Evolutionary conservation across 2,113 vertebrate species (phyloP).

Genomic region (Petrocephalus microphthalmus): DNA sequence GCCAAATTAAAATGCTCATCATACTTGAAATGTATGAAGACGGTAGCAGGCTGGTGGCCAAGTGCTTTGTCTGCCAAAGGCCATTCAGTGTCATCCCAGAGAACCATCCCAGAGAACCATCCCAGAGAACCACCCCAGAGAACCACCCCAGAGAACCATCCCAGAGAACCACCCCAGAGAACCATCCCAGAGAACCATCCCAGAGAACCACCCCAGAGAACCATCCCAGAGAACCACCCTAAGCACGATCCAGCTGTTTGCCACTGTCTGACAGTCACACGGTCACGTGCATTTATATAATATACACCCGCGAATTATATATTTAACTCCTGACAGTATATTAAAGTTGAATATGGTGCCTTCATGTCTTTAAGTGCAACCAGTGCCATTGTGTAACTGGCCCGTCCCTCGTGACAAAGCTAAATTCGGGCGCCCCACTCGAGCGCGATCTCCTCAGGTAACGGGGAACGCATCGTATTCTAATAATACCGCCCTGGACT

Average conservation of each 20-base stretch:
- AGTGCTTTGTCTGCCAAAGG: background rate
- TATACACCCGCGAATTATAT: background rate
- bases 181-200: background rate
- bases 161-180: background rate
- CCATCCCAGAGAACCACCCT: background rate
- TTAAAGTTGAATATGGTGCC: background rate
- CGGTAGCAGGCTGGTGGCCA: background rate
- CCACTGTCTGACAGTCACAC: background rate
- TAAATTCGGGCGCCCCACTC: constrained; percentile 1
- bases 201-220: no score
- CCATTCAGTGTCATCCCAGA: background rate
- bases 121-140: background rate
- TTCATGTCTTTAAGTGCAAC: background rate
- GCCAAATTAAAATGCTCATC: background rate
- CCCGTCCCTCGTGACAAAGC: background rate
- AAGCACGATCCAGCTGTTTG: background rate
- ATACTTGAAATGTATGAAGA: background rate
- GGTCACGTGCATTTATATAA: background rate
- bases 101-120: background rate
- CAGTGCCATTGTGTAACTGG: background rate
- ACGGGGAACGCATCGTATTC: constrained; percentile 45
- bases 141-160: no score
- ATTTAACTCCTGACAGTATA: background rate
- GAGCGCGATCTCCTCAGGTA: constrained; percentile 28
- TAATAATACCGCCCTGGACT: constrained; percentile 61